A percentile compares a stretch with the other conserved stretches of the same genome.
Evolutionary conservation across 2,888 invertebrate species (phyloP).

Genomic region (Microplitis deprimator): DNA sequence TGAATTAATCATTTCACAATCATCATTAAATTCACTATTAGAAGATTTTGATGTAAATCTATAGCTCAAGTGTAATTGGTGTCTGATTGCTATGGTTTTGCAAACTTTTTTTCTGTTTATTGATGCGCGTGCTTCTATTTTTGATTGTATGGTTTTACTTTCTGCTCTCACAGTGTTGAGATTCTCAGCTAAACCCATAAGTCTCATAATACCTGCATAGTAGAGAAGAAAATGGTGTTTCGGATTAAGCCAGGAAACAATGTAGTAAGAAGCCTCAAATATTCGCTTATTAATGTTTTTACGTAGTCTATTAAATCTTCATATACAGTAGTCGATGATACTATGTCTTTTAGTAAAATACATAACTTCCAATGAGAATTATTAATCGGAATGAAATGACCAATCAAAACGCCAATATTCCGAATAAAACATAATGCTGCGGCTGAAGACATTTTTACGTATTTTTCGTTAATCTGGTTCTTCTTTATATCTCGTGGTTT

Average conservation of each 20-base stretch:
- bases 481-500: neutral
- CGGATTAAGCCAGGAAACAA: neutral
- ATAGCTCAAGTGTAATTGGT: neutral
- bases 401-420: neutral
- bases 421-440: slow-evolving; percentile 3
- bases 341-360: neutral
- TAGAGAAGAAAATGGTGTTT: slow-evolving; percentile 8
- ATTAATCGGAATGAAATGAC: neutral
- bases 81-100: neutral
- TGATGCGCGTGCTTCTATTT: neutral
- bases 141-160: neutral
- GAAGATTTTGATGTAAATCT: neutral
- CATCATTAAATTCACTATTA: too few relatives aligned
- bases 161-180: neutral
- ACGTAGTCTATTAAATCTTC: neutral
- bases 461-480: neutral
- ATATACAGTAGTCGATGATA: neutral
- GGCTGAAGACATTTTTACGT: neutral
- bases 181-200: neutral
- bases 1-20: too few relatives aligned
- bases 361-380: neutral
- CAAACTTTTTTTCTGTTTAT: neutral
- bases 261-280: neutral
- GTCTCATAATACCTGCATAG: neutral
- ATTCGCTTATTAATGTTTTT: neutral